phyloP scores from a whole-genome alignment of 2,888 invertebrate genomes.

The Mactromeris polynyma region DNA sequence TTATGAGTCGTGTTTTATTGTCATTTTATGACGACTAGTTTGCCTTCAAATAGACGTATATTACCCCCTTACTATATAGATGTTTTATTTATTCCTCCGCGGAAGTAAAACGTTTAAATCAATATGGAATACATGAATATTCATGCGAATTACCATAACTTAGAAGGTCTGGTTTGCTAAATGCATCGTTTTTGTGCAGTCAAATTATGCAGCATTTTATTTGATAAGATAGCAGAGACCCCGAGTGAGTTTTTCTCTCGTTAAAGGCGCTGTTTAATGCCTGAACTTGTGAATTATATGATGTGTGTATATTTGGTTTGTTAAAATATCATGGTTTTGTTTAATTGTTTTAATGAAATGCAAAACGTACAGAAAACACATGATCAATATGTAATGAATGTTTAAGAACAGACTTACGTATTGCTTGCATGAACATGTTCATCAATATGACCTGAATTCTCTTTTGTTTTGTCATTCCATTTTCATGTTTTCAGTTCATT shows the following conservation, averaged over 20 bases:
- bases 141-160: constrained; percentile 6
- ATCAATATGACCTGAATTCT: too few species aligned
- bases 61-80: neutral
- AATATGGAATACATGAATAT: constrained; percentile 5
- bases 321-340: neutral
- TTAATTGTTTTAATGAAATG: neutral
- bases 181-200: neutral
- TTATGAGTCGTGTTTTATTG: neutral
- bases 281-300: neutral
- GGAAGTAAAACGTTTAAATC: constrained; percentile 9
- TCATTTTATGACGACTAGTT: neutral
- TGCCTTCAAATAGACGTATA: neutral
- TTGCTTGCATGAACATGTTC: too few species aligned
- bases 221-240: neutral
- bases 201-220: constrained; percentile 12
- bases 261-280: neutral
- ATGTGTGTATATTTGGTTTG: neutral
- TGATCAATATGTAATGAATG: too few species aligned
- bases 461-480: too few species aligned
- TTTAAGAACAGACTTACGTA: too few species aligned
- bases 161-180: neutral
- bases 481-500: too few species aligned
- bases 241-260: neutral
- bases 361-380: too few species aligned
- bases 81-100: neutral